Conservation (phyloP, 2,888 invertebrate species). For the Rhingia rostrata region DNA sequence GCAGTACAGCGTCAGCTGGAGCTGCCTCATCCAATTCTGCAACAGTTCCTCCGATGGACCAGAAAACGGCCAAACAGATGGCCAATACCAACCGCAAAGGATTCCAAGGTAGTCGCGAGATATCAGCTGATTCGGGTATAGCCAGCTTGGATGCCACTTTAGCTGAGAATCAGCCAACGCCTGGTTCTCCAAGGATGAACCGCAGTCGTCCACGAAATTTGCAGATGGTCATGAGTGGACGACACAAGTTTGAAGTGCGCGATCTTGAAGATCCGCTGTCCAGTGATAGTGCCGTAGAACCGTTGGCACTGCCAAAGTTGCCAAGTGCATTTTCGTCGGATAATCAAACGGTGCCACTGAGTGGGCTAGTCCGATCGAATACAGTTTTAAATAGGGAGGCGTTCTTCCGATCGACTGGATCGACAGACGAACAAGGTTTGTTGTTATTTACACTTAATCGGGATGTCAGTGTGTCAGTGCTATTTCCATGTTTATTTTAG, state of each 20-base stretch:
- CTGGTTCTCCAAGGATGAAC: constrained; percentile 79
- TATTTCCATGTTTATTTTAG: constrained; percentile 33
- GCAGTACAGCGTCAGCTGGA: constrained; percentile 77
- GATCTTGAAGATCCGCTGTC: constrained; percentile 85
- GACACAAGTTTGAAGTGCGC: constrained; percentile 90
- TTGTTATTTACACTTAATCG: neutral
- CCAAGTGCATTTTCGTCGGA: constrained; percentile 79
- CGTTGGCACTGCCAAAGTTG: constrained; percentile 81
- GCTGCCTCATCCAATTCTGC: constrained; percentile 76
- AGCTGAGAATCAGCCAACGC: constrained; percentile 77
- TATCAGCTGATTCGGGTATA: constrained; percentile 83
- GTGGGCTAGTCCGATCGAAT: constrained; percentile 81
- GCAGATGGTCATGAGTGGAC: constrained; percentile 89
- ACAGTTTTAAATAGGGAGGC: constrained; percentile 80
- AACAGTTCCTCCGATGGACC: constrained; percentile 84
- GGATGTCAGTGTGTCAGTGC: neutral
- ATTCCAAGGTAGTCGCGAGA: constrained; percentile 82
- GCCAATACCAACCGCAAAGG: constrained; percentile 87
- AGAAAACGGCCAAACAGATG: constrained; percentile 88
- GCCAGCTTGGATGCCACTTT: constrained; percentile 81
- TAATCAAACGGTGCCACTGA: constrained; percentile 80
- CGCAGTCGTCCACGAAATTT: constrained; percentile 87
- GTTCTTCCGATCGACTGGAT: constrained; percentile 68
- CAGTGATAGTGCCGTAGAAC: constrained; percentile 81
- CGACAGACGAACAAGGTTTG: constrained; percentile 66